Percentiles rank a stretch among this genome's conserved stretches.
phyloP scores from a whole-genome alignment of 2,888 invertebrate species.

The Cyclophora punctaria region DNA sequence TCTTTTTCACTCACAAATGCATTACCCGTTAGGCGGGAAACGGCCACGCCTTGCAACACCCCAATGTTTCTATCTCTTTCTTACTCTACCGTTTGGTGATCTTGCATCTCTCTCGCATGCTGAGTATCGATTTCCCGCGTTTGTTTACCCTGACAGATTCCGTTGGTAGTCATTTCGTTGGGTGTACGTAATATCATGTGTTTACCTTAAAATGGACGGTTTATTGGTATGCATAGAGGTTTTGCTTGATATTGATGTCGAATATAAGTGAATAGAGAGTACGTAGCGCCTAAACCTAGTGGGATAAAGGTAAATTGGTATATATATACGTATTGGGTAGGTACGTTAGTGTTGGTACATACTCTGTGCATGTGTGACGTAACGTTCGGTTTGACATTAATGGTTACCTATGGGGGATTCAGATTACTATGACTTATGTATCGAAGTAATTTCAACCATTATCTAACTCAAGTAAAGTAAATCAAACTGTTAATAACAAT shows the following conservation, averaged over 20 bases:
- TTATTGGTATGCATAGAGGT: constrained; percentile 26
- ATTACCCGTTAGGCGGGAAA: constrained; percentile 38
- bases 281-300: not conserved
- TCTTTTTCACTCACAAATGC: constrained; percentile 34
- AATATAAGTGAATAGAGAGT: constrained; percentile 1
- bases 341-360: too few species aligned
- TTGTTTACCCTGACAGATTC: constrained; percentile 62
- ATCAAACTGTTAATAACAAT: too few species aligned
- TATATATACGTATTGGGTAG: too few species aligned
- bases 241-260: constrained; percentile 7
- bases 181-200: constrained; percentile 41
- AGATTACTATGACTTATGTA: too few species aligned
- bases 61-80: constrained; percentile 35
- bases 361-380: too few species aligned
- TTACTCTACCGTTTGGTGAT: constrained; percentile 31
- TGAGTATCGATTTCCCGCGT: constrained; percentile 54
- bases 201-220: constrained; percentile 39
- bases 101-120: constrained; percentile 33
- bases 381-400: too few species aligned
- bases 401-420: too few species aligned
- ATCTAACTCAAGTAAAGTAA: too few species aligned
- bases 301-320: too few species aligned
- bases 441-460: too few species aligned
- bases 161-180: constrained; percentile 40
- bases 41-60: constrained; percentile 57